Percentiles rank a stretch among this genome's conserved stretches.
These are phyloP conservation scores for Drosophila suboccidentalis DNA, from an alignment of 2,888 invertebrate genomes.

Conservation along the genomic window DNA sequence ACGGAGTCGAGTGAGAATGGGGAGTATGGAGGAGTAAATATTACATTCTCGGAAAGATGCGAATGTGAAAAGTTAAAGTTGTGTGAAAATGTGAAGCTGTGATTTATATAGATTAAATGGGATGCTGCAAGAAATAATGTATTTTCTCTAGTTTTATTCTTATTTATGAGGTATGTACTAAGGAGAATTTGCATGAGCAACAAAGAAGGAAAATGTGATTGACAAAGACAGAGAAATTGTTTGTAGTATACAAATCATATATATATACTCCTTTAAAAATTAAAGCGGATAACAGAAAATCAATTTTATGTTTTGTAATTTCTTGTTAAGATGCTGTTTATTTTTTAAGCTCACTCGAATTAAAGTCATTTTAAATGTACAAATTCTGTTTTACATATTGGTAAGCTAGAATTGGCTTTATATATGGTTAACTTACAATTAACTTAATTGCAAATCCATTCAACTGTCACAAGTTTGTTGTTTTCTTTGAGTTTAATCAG, in stretches of 20 bases:
- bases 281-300: neutral
- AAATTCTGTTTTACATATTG: neutral
- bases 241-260: neutral
- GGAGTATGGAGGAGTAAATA: slow-evolving; percentile 7
- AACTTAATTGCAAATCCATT: neutral
- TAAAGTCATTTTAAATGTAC: neutral
- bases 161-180: neutral
- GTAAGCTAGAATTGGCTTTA: neutral
- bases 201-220: too few species aligned
- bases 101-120: slow-evolving; percentile 13
- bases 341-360: neutral
- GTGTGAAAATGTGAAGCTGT: neutral
- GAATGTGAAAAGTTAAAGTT: slow-evolving; percentile 14
- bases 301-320: neutral
- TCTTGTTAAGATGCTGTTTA: neutral
- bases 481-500: neutral
- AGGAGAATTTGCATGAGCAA: neutral
- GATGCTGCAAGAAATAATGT: neutral
- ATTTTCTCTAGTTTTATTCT: neutral
- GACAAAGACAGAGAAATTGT: too few species aligned
- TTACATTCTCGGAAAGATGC: slow-evolving; percentile 4
- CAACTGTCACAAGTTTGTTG: neutral
- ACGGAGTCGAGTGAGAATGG: neutral
- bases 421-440: neutral
- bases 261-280: too few species aligned